These are phyloP conservation scores for Australoheros facetus DNA, from an alignment of 2,797 vertebrate species.

Conservation along the genomic window DNA sequence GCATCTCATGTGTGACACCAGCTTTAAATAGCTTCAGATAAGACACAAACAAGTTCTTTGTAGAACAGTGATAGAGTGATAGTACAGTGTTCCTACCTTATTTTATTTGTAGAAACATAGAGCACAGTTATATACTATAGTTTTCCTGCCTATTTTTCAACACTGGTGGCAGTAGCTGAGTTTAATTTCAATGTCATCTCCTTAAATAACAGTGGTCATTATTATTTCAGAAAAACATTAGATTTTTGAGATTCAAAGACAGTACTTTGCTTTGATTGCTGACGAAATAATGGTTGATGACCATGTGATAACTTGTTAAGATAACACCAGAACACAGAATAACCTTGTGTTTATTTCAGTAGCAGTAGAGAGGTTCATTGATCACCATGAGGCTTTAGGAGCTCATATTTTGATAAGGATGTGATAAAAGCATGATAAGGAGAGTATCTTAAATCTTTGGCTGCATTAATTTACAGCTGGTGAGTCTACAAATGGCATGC, in stretches of 20 bases:
- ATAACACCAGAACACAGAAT: slow-evolving; percentile 55
- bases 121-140: not conserved
- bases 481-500: slow-evolving; percentile 39
- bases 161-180: not conserved
- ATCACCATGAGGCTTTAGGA: slow-evolving; percentile 56
- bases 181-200: not conserved
- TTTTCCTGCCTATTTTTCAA: not conserved
- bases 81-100: not conserved
- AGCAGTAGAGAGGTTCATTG: slow-evolving; percentile 70
- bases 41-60: slow-evolving; percentile 37
- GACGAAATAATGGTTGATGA: slow-evolving; percentile 56
- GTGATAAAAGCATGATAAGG: slow-evolving; percentile 74
- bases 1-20: slow-evolving; percentile 53
- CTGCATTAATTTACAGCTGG: slow-evolving; percentile 71
- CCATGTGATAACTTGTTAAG: slow-evolving; percentile 59
- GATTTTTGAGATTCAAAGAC: slow-evolving; percentile 14
- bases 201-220: not conserved
- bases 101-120: not conserved
- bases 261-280: slow-evolving; percentile 42
- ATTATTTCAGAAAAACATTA: not conserved
- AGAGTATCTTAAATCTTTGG: slow-evolving; percentile 73
- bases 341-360: slow-evolving; percentile 76
- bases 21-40: slow-evolving; percentile 62
- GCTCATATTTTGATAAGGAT: slow-evolving; percentile 76
- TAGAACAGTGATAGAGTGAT: slow-evolving; percentile 6